Conservation (phyloP, 23 tunicate species). For the Aplidium turbinatum region DNA sequence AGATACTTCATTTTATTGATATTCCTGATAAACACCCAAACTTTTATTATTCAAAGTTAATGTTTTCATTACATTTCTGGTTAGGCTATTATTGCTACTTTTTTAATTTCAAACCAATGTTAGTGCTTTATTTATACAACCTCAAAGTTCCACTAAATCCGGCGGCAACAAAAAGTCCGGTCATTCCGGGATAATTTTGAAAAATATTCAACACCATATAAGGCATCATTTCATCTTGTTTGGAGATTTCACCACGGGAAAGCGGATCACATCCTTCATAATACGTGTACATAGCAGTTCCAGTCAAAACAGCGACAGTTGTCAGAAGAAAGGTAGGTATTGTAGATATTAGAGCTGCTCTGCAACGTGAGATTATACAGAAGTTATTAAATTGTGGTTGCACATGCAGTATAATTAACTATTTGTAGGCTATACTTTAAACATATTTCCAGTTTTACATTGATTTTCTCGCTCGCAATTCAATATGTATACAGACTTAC, state of each 20-base stretch:
- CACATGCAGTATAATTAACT: background rate
- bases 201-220: constrained; percentile 53
- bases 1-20: too few species aligned
- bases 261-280: constrained; percentile 68
- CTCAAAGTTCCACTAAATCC: constrained; percentile 62
- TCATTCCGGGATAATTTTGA: constrained; percentile 51
- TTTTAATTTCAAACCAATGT: too few species aligned
- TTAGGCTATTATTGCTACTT: too few species aligned
- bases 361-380: background rate
- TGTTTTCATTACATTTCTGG: too few species aligned
- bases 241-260: constrained; percentile 7
- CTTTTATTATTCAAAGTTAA: too few species aligned
- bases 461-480: too few species aligned
- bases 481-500: too few species aligned
- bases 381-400: background rate
- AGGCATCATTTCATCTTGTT: constrained; percentile 51
- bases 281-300: constrained; percentile 54
- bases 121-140: too few species aligned
- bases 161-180: constrained; percentile 58
- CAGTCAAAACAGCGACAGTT: constrained; percentile 24
- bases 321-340: constrained; percentile 26
- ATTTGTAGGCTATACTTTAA: background rate
- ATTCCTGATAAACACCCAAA: too few species aligned
- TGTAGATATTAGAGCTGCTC: constrained; percentile 36
- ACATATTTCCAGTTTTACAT: too few species aligned